Base-by-base conservation (phyloP, 2,797 vertebrate genomes). In the Sitta carolinensis region DNA sequence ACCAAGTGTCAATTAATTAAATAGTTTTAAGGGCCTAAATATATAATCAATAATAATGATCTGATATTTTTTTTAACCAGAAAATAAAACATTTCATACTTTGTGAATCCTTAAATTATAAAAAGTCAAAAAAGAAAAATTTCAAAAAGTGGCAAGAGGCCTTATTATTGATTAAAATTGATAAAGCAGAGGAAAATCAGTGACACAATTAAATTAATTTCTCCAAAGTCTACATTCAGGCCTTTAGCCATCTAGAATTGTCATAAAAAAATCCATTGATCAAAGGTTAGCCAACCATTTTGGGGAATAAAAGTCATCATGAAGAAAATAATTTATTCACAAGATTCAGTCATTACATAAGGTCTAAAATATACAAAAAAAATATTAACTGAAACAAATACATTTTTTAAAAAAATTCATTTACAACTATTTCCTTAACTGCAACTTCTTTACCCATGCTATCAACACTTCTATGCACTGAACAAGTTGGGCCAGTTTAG, bases 261-360 rank as follows among this genome's bases (percentile, higher is more conserved):
- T 2, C 34, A 27, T 13, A 27, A 84, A 82, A 72, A 75, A 26
- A 16, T 48, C 9, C 16, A 16, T 66, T 23, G 50, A 15, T 64
- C 42, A 40, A 90, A 62, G 20, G 17, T 66, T 32, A 86, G 16
- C 5, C 12, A 62, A 7, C 1, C 9, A 58, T 3, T 1, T 40
- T 4, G 2, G 3, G 1, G 0, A 58, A 54, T 47, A 42, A 18
- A 48, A 43, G 4, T 0, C 9, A 48, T 61, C 47, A 27, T 29
- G 21, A 83, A 67, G 26, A 34, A 78, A 90, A 55, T 2, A 7
- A 42, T 38, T 80, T 58, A 32, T 61, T 80, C 50, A 85, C 29
- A 70, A 83, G 11, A 38, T 52, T 38, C 64, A 70, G n/a, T 27
- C 4, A 10, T 26, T 80, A 50, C 4, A 23, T 68, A 74, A 43